phyloP scores from a whole-genome alignment of 2,113 vertebrate genomes.

The Bubo bubo region DNA sequence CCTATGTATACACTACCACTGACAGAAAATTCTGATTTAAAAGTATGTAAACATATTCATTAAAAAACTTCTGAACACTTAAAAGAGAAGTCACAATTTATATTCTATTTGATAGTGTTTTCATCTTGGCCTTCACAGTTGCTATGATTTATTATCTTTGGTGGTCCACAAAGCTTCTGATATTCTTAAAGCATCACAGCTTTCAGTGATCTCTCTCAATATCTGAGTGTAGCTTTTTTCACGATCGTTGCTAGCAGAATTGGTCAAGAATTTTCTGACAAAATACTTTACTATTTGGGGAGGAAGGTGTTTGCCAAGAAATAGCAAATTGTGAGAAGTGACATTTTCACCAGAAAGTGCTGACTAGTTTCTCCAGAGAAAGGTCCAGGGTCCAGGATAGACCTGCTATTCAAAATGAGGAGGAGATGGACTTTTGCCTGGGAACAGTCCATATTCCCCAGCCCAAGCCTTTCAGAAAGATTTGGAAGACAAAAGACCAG shows the following conservation, averaged over 20 bases:
- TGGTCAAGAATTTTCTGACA: background rate
- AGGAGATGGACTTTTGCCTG: background rate
- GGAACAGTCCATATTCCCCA: background rate
- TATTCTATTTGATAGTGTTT: background rate
- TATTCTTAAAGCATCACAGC: background rate
- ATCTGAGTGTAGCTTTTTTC: background rate
- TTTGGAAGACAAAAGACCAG: background rate
- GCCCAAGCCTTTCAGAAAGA: background rate
- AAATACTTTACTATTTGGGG: background rate
- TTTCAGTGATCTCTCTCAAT: background rate
- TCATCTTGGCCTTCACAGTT: background rate
- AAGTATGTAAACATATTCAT: background rate
- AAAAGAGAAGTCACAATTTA: background rate
- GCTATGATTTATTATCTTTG: background rate
- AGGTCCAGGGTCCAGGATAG: background rate
- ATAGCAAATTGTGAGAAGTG: background rate
- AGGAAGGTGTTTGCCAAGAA: background rate
- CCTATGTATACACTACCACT: background rate
- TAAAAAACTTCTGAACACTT: background rate
- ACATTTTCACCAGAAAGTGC: background rate
- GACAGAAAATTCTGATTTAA: background rate
- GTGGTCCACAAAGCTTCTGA: background rate
- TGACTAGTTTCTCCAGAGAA: background rate
- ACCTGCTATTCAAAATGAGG: background rate
- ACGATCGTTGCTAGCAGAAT: background rate